Evolutionary conservation across 1,140 invertebrate genomes (phyloP), one percentile per base, ranked within the genome.

Genomic region (Polypedilum pembai): DNA sequence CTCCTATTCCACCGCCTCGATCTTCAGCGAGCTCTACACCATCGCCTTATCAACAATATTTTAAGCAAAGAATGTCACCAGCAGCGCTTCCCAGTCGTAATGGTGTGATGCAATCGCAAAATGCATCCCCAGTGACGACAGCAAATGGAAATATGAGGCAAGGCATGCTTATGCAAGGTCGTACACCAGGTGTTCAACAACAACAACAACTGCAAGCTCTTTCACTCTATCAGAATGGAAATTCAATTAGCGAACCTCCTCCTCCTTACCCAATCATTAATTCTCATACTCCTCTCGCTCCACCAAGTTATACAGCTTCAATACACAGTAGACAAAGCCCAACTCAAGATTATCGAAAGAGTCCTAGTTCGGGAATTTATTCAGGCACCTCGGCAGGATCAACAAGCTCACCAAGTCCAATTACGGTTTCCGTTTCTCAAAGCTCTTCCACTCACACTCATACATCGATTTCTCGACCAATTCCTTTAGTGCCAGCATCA

Each of bases 321-420:
- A 91, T 94, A 83, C 92, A 93, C 78, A 94, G 90, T 79, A 86
- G 92, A 3, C 92, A 94, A 77, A 93, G 92, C 79, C 92, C 92
- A 1, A 94, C 92, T 2, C 90, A 91, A 75, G 87, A 89, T 79
- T 88, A 88, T 78, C 81, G 87, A 17, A 88, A 88, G 78, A 87
- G 86, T 77, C 88, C 88, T 1, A 91, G 91, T 0, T 91, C 90
- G 7, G 90, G 91, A 3, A 91, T 93, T 45, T 93, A 93, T 79
- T 93, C 91, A 5, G 92, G 89, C 18, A 90, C 90, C 0, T 92
- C 91, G 0, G 88, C 90, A 8, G 91, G 91, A 3, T 82, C 81
- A 15, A 18, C 65, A 0, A 69, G 65, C 1, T 91, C 90, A n/a
- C 91, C 92, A 73, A 92, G 90, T 81, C 91, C 92, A 1, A 88